Evolutionary conservation across 2,113 vertebrate genomes (phyloP), one percentile per base, ranked within the genome.

Genomic region (Mungos mungo): DNA sequence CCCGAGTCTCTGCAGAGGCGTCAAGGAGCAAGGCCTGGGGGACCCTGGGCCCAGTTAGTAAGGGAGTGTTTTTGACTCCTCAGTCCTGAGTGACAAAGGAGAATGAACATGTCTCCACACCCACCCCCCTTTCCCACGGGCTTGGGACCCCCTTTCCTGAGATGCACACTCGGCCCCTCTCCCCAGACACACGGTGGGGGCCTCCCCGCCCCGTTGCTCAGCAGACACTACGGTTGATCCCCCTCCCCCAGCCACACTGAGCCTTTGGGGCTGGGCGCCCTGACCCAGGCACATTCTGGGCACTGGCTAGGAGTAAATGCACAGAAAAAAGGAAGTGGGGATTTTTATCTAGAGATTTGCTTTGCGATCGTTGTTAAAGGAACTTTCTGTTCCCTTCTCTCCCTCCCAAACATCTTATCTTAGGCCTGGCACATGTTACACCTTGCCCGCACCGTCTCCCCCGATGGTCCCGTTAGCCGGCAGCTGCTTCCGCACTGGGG

Each of bases 401-500:
- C 47, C 0, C 35, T n/a, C 14, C 16, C 29, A 7, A 27, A 15
- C 9, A 5, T 2, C 38, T 45, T 19, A 11, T 50, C 47, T 25
- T 38, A 14, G 10, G 19, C 45, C 38, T 74, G 52, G 45, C 1
- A 18, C 10, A 3, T 0, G 52, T 15, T 15, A 3, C 1, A 0
- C 63, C 35, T 68, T 25, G 15, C 29, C 85, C 27, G 14, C 45
- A 0, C 38, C 2, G 0, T 18, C 41, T 45, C 79, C 29, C 45
- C 74, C 10, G 0, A 0, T 1, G 45, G 60, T 11, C 90, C 71
- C 76, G 52, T 65, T 19, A 27, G 38, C 35, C 25, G 5, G 21
- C 38, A 14, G 77, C 18, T 29, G 3, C 38, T n/a, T 41, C 81
- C 31, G 15, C 54, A 0, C 45, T 5, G 21, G 52, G 66, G 2